Conservation (phyloP, 35 echinoderm and acorn worm genomes). For the Chiridota heheva region DNA sequence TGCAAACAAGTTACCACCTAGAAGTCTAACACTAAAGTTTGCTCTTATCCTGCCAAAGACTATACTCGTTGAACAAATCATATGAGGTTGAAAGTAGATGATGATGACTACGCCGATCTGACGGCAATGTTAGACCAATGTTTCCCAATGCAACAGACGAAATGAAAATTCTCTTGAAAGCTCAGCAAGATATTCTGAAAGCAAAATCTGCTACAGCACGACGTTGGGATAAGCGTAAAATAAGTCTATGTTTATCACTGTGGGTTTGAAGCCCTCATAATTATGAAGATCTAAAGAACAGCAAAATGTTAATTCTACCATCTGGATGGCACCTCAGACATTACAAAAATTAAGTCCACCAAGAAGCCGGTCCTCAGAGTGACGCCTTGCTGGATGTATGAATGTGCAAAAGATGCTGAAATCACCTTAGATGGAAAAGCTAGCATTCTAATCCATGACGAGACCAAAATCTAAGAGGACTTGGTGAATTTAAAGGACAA, state of each 20-base stretch:
- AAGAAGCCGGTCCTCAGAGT: not conserved
- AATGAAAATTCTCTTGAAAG: slow-evolving; percentile 27
- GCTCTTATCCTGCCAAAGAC: too few relatives aligned
- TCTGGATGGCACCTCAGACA: not conserved
- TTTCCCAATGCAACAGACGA: slow-evolving; percentile 1
- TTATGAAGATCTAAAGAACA: slow-evolving; percentile 29
- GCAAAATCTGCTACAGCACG: not conserved
- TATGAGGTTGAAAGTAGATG: slow-evolving; percentile 22
- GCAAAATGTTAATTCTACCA: slow-evolving; percentile 29
- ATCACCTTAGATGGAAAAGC: not conserved
- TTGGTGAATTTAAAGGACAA: slow-evolving; percentile 4
- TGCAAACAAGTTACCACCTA: too few relatives aligned
- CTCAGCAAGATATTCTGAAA: slow-evolving; percentile 24
- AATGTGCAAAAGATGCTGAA: not conserved
- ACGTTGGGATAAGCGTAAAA: slow-evolving; percentile 11
- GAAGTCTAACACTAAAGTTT: too few relatives aligned
- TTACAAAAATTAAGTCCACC: slow-evolving; percentile 19
- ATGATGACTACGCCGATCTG: not conserved
- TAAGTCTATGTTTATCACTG: slow-evolving; percentile 29
- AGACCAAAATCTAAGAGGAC: slow-evolving; percentile 33
- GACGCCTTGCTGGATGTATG: slow-evolving; percentile 15
- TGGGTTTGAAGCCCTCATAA: slow-evolving; percentile 20
- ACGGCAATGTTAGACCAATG: not conserved
- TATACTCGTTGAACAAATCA: too few relatives aligned
- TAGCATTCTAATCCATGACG: slow-evolving; percentile 17